These are phyloP conservation scores for Tetramorium simillimum DNA, from an alignment of 1,140 invertebrate species.

Conservation along the genomic window DNA sequence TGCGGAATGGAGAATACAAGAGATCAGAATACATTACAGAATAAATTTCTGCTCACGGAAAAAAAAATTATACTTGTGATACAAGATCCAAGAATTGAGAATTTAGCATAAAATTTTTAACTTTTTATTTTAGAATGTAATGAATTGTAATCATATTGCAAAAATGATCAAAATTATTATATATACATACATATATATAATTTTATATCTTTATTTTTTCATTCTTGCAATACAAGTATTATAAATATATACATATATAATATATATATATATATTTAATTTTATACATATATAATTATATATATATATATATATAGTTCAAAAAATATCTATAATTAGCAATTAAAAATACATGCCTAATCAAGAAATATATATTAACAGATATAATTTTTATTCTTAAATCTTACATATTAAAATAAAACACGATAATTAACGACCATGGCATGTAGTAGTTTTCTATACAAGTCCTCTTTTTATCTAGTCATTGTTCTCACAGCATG, in stretches of 20 bases:
- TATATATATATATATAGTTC: not conserved
- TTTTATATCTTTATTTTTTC: too few relatives aligned
- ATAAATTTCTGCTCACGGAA: not conserved
- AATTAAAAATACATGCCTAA: slow-evolving; percentile 9
- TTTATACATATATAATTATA: not conserved
- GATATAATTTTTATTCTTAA: slow-evolving; percentile 14
- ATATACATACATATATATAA: not conserved
- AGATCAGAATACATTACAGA: slow-evolving; percentile 11
- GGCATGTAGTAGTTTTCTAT: slow-evolving; percentile 66
- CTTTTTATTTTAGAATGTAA: not conserved
- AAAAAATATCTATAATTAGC: not conserved
- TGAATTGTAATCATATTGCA: not conserved
- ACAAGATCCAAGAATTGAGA: not conserved
- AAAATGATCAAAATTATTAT: not conserved
- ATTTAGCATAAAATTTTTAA: not conserved
- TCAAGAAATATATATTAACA: slow-evolving; percentile 8
- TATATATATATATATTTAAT: too few relatives aligned
- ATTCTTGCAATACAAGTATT: too few relatives aligned
- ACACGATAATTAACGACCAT: slow-evolving; percentile 74
- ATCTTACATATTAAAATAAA: slow-evolving; percentile 64
- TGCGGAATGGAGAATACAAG: not conserved
- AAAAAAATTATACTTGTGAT: not conserved
- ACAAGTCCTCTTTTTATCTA: slow-evolving; percentile 46
- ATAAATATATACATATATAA: not conserved
- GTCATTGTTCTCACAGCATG: slow-evolving; percentile 34